Base-by-base conservation (phyloP, 2,797 vertebrate species). In the Margarornis squamiger region DNA sequence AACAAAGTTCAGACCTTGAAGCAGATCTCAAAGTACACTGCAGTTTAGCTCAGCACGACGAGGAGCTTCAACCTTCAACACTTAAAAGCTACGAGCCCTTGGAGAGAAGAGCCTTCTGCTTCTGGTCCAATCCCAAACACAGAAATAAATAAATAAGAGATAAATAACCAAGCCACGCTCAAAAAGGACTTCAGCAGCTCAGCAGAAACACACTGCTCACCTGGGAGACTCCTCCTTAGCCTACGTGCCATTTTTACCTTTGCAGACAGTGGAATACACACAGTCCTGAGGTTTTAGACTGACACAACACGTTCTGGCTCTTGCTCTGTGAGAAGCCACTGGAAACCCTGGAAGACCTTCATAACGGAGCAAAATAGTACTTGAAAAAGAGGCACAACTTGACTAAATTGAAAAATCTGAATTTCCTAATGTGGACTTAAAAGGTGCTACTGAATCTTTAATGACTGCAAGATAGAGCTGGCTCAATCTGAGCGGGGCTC, bases 391-490 rank as follows among this genome's bases (percentile, higher is more conserved):
- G 65, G 82, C 43, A 73, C 68, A 96, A 92, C 96, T 96, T n/a
- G 49, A 68, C 90, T 92, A 92, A 93, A 94, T 77, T 81, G 92
- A 96, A 96, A 97, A 95, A 95, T 84, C 80, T 95, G 96, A 92
- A 96, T 95, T 95, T 87, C 23, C 96, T 94, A 95, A 85, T 93
- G 55, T 52, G 84, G 92, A 96, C 96, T 96, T 97, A 95, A 97
- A 97, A 93, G 95, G 94, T 81, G 45, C 58, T 77, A 58, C 88
- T 90, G 95, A 86, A 97, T 97, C 93, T 94, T 92, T 73, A 70
- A 82, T 86, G 93, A 95, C 54, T 54, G 45, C 68, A 41, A 74
- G 90, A 67, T 3, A 86, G 97, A 96, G 88, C 85, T 71, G 91
- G 75, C 73, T 95, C 93, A 67, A 34, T 79, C 91, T 85, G 86